These are phyloP conservation scores for Amphipoea oculea DNA, from an alignment of 2,888 invertebrate genomes.

Conservation along the genomic window DNA sequence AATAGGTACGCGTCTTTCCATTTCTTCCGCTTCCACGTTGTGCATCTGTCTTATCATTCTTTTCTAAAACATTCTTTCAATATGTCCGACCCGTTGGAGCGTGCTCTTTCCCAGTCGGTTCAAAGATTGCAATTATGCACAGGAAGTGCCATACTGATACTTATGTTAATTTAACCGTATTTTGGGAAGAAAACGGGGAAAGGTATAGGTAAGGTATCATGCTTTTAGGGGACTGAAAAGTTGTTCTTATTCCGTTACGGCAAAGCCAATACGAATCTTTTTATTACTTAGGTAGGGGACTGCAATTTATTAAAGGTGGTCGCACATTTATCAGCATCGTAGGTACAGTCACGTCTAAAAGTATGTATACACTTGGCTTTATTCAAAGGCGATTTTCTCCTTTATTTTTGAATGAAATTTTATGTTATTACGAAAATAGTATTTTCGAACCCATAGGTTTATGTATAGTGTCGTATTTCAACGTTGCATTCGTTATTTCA, in stretches of 20 bases:
- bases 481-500: too few relatives aligned
- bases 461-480: too few relatives aligned
- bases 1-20: neutral
- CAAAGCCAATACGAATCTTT: neutral
- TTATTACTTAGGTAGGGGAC: neutral
- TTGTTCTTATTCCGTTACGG: neutral
- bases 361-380: too few relatives aligned
- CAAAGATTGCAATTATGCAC: constrained; percentile 38
- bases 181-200: neutral
- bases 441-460: too few relatives aligned
- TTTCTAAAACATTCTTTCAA: constrained; percentile 50
- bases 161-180: neutral
- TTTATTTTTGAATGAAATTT: too few relatives aligned
- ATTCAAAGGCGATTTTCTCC: too few relatives aligned
- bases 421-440: too few relatives aligned
- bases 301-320: neutral
- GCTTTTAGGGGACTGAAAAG: neutral
- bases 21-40: constrained; percentile 15
- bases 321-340: too few relatives aligned
- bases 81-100: constrained; percentile 55
- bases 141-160: constrained; percentile 30
- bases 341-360: too few relatives aligned
- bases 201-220: too few relatives aligned
- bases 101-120: constrained; percentile 43
- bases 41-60: constrained; percentile 53